A percentile compares a stretch with the other conserved stretches of the same genome.
phyloP scores from a whole-genome alignment of 2,888 invertebrate species.

The Frankliniella fusca region DNA sequence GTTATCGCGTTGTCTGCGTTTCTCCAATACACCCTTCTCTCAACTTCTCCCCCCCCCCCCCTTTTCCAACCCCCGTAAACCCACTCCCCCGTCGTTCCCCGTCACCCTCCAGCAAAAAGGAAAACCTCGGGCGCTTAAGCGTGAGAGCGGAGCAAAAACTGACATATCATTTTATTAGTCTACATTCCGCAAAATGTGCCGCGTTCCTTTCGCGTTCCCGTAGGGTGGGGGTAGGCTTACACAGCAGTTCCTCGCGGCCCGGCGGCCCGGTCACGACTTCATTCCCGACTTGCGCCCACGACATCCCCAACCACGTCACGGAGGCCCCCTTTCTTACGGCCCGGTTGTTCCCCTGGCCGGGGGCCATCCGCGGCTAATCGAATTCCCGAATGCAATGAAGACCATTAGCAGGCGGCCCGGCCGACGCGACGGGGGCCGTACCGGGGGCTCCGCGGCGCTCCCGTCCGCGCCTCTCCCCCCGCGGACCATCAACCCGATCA shows the following conservation, averaged over 20 bases:
- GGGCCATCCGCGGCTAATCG: neutral
- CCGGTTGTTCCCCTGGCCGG: too few species aligned
- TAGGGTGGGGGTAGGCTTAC: too few species aligned
- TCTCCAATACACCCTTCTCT: neutral
- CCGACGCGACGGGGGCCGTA: neutral
- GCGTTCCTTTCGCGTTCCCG: neutral
- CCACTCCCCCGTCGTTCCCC: too few species aligned
- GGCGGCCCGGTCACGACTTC: too few species aligned
- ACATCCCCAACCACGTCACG: neutral
- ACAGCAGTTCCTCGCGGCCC: too few species aligned
- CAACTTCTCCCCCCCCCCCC: too few species aligned
- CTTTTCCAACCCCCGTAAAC: too few species aligned
- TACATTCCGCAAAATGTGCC: neutral
- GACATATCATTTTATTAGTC: slow-evolving; percentile 3
- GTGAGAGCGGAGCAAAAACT: neutral
- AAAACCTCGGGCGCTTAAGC: too few species aligned
- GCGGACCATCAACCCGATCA: slow-evolving; percentile 16
- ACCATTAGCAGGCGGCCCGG: neutral
- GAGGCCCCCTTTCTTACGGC: neutral
- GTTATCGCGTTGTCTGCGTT: neutral
- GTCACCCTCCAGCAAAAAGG: too few species aligned
- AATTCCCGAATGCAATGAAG: neutral
- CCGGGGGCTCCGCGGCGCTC: neutral
- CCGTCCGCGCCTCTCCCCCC: neutral
- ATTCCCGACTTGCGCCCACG: neutral